A percentile compares a stretch with the other conserved stretches of the same genome.
Evolutionary conservation across 2,113 vertebrate species (phyloP).

Genomic region (Meleagris gallopavo): DNA sequence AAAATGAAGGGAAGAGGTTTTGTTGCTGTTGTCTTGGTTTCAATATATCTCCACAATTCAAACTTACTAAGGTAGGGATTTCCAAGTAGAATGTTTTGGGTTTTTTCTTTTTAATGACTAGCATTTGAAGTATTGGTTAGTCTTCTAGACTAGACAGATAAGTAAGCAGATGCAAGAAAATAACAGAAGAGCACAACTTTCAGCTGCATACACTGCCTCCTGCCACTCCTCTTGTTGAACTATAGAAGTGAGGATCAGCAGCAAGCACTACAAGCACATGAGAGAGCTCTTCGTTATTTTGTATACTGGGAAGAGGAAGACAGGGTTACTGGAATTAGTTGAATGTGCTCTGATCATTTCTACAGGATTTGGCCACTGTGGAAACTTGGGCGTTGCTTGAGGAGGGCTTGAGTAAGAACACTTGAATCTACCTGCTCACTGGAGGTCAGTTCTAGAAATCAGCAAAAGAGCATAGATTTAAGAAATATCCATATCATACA

Average conservation of each 20-base stretch:
- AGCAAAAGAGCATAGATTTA: rapidly evolving
- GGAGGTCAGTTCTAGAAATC: neutral
- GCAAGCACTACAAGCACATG: neutral
- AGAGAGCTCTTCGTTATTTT: neutral
- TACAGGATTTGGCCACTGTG: neutral
- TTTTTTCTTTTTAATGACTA: neutral
- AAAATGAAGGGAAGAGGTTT: neutral
- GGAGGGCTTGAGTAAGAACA: neutral
- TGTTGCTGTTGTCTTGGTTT: neutral
- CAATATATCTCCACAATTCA: neutral
- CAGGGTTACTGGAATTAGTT: neutral
- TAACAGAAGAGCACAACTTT: neutral
- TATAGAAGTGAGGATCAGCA: rapidly evolving
- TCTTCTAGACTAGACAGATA: neutral
- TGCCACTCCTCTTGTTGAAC: no score
- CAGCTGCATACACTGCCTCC: neutral
- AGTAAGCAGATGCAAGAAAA: neutral
- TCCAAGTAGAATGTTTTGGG: neutral
- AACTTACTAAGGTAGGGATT: neutral
- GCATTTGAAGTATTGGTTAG: neutral
- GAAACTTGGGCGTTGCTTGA: neutral
- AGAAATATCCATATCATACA: rapidly evolving
- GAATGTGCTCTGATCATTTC: neutral
- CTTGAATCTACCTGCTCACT: neutral
- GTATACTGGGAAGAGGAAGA: neutral